Conservation (phyloP, 2,797 vertebrate genomes). For the Vireo griseus region DNA sequence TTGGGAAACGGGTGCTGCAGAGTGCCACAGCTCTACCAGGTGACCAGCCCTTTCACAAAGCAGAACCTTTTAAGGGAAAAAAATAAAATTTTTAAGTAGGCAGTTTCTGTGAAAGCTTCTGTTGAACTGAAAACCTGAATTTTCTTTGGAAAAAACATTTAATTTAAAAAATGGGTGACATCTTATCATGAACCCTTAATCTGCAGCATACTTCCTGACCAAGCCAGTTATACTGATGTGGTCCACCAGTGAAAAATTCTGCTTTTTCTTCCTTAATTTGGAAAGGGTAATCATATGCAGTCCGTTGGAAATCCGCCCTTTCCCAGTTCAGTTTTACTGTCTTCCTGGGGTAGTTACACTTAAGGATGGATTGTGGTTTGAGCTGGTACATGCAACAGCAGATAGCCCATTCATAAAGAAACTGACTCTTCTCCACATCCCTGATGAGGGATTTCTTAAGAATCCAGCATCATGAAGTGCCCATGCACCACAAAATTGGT, state of each 20-base stretch:
- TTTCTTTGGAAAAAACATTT: background rate
- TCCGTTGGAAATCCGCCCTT: background rate
- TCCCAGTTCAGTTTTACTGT: background rate
- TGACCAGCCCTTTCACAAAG: background rate
- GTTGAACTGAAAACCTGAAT: background rate
- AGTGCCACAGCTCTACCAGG: background rate
- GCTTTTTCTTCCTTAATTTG: background rate
- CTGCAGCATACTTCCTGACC: background rate
- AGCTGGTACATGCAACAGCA: background rate
- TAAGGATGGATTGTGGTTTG: background rate
- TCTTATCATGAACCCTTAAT: background rate
- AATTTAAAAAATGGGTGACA: background rate
- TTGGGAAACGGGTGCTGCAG: background rate
- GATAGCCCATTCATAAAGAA: background rate
- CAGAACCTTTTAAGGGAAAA: background rate
- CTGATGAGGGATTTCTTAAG: background rate
- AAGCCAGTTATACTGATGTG: background rate
- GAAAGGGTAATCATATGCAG: background rate
- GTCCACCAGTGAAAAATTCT: background rate
- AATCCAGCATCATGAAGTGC: background rate
- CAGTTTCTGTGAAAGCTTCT: background rate
- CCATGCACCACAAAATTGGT: background rate
- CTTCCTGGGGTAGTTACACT: background rate
- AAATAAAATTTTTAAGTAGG: fast-evolving
- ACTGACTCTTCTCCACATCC: background rate